These are phyloP conservation scores for Hirundichthys speculiger DNA, from an alignment of 2,113 vertebrate species.

Conservation along the genomic window DNA sequence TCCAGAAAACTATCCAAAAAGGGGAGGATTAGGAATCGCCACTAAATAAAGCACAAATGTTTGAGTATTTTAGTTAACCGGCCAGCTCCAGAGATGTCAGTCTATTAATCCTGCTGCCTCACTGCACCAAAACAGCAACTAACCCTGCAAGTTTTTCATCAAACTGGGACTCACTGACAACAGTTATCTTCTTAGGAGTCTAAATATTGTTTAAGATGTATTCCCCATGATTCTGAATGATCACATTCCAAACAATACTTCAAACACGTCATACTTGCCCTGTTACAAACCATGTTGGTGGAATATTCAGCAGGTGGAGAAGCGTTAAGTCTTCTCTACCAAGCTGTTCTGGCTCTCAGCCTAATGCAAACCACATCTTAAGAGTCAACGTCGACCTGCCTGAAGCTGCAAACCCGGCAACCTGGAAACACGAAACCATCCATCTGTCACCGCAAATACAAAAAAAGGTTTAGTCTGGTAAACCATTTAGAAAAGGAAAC, in stretches of 20 bases:
- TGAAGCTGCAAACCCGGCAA: slow-evolving; percentile 13
- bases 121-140: no score
- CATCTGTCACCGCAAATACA: slow-evolving; percentile 37
- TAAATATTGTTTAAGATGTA: neutral
- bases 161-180: no score
- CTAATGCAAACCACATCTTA: slow-evolving; percentile 21
- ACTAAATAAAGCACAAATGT: no score
- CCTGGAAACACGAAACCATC: slow-evolving; percentile 58
- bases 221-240: neutral
- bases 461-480: slow-evolving; percentile 2
- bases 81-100: no score
- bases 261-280: neutral
- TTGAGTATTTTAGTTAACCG: no score
- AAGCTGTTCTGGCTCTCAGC: slow-evolving; percentile 21
- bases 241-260: neutral
- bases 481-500: slow-evolving; percentile 6
- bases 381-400: slow-evolving; percentile 21
- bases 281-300: neutral
- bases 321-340: neutral
- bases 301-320: slow-evolving; percentile 4
- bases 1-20: no score
- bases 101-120: no score
- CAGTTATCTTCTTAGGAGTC: no score
- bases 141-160: no score
- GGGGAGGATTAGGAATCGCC: no score